Evolutionary conservation across 2,888 invertebrate species (phyloP).

Genomic region (Caenorhabditis sp.): DNA sequence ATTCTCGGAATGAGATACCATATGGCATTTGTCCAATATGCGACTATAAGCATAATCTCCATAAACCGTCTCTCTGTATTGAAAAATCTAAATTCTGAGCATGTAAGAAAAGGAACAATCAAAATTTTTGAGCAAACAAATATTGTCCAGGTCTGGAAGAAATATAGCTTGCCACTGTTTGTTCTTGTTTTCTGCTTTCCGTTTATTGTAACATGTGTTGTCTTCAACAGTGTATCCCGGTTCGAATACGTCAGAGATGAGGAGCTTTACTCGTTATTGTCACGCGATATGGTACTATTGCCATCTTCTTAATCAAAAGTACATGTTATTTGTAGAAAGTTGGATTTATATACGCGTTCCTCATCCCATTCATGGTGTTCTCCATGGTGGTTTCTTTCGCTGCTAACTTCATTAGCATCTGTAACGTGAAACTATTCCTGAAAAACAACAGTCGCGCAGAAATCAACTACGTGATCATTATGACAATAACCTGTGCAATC

Average conservation of each 20-base stretch:
- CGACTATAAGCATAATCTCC: not conserved
- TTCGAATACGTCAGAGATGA: conserved; percentile 1
- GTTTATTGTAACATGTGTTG: conserved; percentile 2
- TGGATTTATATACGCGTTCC: not conserved
- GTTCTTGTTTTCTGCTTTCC: not conserved
- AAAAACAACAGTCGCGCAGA: not conserved
- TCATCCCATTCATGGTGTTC: conserved; percentile 11
- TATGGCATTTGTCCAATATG: conserved; percentile 34
- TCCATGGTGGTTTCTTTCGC: not conserved
- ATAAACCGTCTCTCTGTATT: conserved; percentile 16
- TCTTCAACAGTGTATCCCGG: not conserved
- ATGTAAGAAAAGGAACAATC: no score
- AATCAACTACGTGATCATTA: conserved; percentile 16
- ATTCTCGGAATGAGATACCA: conserved; percentile 4
- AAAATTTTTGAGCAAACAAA: no score
- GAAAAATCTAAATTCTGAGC: conserved; percentile 11
- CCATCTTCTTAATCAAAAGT: not conserved
- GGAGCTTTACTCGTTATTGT: not conserved
- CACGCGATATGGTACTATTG: conserved; percentile 6
- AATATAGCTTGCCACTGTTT: not conserved
- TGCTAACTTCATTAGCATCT: conserved; percentile 2
- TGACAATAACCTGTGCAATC: conserved; percentile 10
- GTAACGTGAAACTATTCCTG: not conserved
- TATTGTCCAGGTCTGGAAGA: conserved; percentile 22
- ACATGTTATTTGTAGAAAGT: not conserved